A percentile compares a stretch with the other conserved stretches of the same genome.
phyloP scores from a whole-genome alignment of 2,797 vertebrate genomes.

The Loris lydekkerianus region DNA sequence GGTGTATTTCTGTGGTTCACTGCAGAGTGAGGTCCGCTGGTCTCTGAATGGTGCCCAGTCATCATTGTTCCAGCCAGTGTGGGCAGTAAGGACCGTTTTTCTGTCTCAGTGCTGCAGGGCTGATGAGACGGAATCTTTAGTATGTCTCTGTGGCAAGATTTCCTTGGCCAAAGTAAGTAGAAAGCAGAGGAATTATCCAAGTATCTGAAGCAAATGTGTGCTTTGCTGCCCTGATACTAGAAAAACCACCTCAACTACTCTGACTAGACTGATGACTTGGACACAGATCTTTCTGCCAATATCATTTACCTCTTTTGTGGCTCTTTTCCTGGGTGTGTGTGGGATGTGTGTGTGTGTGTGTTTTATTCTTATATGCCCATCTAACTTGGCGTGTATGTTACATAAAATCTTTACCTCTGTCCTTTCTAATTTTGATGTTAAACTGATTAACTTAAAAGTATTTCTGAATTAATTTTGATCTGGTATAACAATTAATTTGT shows the following conservation, averaged over 20 bases:
- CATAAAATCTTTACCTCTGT: neutral
- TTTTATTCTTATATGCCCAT: neutral
- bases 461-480: neutral
- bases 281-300: neutral
- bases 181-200: conserved; percentile 76
- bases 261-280: conserved; percentile 15
- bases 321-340: neutral
- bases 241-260: conserved; percentile 62
- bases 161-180: conserved; percentile 69
- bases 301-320: neutral
- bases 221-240: conserved; percentile 77
- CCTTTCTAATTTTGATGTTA: neutral
- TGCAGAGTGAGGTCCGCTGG: neutral
- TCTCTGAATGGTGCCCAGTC: neutral
- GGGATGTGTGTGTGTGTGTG: neutral
- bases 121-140: conserved; percentile 63
- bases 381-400: neutral
- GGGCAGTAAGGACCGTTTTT: conserved; percentile 58
- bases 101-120: conserved; percentile 38
- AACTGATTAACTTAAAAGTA: neutral
- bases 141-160: conserved; percentile 73
- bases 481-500: neutral
- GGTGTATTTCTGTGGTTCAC: neutral
- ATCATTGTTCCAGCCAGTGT: conserved; percentile 37
- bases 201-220: conserved; percentile 77